These are phyloP conservation scores for Columba livia DNA, from an alignment of 2,113 vertebrate genomes.

Conservation along the genomic window DNA sequence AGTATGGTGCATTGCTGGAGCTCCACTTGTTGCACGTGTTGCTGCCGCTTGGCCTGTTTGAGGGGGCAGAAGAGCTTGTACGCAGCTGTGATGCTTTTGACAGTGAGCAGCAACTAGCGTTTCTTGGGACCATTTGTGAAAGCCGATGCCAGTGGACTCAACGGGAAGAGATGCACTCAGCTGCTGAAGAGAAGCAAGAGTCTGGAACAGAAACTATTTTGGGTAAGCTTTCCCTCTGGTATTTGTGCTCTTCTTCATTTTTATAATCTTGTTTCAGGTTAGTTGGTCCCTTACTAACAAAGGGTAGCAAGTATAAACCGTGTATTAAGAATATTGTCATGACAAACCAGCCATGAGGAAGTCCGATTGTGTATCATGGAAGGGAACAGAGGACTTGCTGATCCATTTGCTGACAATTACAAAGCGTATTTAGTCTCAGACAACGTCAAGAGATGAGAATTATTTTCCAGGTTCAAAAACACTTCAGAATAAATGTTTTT, in stretches of 20 bases:
- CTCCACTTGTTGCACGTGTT: conserved; percentile 84
- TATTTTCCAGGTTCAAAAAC: background rate
- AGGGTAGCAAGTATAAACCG: background rate
- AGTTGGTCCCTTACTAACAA: background rate
- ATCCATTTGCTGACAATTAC: background rate
- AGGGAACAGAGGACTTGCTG: background rate
- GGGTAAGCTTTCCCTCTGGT: conserved; percentile 47
- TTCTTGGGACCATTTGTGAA: conserved; percentile 68
- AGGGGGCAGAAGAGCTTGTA: conserved; percentile 80
- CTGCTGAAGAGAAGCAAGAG: background rate
- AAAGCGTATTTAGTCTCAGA: background rate
- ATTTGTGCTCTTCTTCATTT: background rate
- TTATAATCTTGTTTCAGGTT: background rate
- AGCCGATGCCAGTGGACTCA: conserved; percentile 26
- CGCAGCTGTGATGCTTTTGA: conserved; percentile 53
- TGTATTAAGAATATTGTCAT: background rate
- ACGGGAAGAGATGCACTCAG: background rate
- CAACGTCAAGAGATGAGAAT: background rate
- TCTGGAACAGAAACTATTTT: background rate
- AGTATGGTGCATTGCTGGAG: conserved; percentile 78
- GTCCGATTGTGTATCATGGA: background rate
- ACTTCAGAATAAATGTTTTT: background rate
- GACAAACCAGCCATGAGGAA: background rate
- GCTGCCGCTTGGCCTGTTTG: conserved; percentile 78
- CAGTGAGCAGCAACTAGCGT: conserved; percentile 66